Base-by-base conservation (phyloP, 2,797 vertebrate species). In the Sardinella longiceps region DNA sequence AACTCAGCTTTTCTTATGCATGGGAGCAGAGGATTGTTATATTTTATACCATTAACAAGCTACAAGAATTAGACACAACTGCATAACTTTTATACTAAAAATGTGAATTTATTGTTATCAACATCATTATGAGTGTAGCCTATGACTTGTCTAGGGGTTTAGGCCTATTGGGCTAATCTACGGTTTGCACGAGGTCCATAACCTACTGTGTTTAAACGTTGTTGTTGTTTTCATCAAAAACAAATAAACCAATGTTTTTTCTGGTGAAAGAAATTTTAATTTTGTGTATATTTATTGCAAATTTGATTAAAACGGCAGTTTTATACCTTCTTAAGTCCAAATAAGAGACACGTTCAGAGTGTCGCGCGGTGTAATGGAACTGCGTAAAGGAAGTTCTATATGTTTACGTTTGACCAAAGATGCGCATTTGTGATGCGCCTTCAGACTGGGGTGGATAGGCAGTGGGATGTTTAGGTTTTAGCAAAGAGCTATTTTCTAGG, bases 371-470 rank as follows among this genome's bases (percentile, higher is more conserved):
- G 12, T 25, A 70, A 18, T 43, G 14, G 33, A 77, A 77, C 70
- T 77, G 37, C 33, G 33, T 43, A 43, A 77, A 77, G 70, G 15
- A 37, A 20, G 70, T 43, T 77, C 70, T 33, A 77, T 43, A 43
- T 77, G 70, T 77, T 77, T 77, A 77, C 70, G 37, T 77, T 77
- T 77, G 70, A 77, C 70, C 18, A 23, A 37, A 7, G n/a, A 43
- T 77, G 70, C 70, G 70, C 70, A 33, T 66, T 70, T 15, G 25
- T 28, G 39, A 30, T 74, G 28, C 28, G 58, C 25, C 25, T 23
- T 12, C 28, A 60, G 23, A 4, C 28, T 33, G 3, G 30, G 63
- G 28, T 30, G 30, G 4, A 30, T 18, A 20, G 70, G 33, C 9
- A 33, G 56, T 6, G 28, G 18, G 7, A 77, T 77, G 18, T 43